Base-by-base conservation (phyloP, 2,888 invertebrate species). In the Ptilodon capucinus region DNA sequence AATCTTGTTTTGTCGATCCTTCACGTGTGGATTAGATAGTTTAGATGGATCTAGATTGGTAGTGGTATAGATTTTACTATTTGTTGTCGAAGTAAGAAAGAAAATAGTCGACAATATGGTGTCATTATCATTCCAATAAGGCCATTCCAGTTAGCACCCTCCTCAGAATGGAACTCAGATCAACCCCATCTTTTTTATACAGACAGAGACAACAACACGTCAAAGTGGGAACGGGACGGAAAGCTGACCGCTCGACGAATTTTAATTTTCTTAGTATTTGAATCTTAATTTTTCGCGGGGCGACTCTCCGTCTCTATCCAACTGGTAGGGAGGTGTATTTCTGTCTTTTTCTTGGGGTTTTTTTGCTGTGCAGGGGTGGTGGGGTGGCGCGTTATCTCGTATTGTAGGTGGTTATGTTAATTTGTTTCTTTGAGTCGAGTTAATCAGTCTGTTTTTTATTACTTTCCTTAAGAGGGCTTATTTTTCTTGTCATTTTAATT, bases 221-320 rank as follows among this genome's bases (percentile, higher is more conserved):
- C 38, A 21, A 48, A 34, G 76, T 40, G 2, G 38, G 71, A 89
- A 53, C 49, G 75, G 64, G 85, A 84, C 7, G 43, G 56, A 64
- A 57, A 62, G 76, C 74, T 86, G 85, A 85, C 86, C 88, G 86
- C 80, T 84, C 81, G 78, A 74, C 86, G 87, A 86, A 91, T 91
- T 91, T 91, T 91, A 91, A 91, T 91, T 89, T 91, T 89, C 91
- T 90, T 87, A 89, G 86, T 79, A 86, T 91, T 91, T 89, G 91
- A 91, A 91, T 91, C 86, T 89, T 89, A 89, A 90, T 91, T 91
- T 90, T 91, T 89, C 84, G 82, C 81, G 76, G 83, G 83, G 79
- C 60, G 77, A 64, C 73, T 61, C 64, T 72, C 72, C 62, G 30
- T 81, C 78, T 71, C 74, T 54, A 56, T 86, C 76, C 61, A 21